These are phyloP conservation scores for Eledone cirrhosa DNA, from an alignment of 2,888 invertebrate genomes.

Conservation along the genomic window DNA sequence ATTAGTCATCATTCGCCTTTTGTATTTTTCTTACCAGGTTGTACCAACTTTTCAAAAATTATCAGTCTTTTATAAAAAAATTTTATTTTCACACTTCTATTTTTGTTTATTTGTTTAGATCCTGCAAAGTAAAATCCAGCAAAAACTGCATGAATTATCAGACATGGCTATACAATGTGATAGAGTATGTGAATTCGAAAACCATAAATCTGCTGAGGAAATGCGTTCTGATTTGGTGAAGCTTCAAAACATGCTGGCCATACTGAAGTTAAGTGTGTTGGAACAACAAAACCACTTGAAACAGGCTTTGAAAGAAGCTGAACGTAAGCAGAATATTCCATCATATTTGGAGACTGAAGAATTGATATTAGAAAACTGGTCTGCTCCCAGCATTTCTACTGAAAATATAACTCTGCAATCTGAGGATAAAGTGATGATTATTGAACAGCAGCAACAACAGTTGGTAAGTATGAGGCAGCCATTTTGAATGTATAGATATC, in stretches of 20 bases:
- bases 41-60: too few species aligned
- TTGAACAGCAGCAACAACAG: not conserved
- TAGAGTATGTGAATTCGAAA: constrained; percentile 51
- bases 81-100: constrained; percentile 8
- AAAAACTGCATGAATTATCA: constrained; percentile 52
- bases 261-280: constrained; percentile 54
- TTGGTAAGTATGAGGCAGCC: not conserved
- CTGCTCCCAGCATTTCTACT: constrained; percentile 51
- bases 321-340: constrained; percentile 54
- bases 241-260: constrained; percentile 51
- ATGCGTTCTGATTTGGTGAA: constrained; percentile 51
- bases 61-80: not conserved
- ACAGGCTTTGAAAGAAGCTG: constrained; percentile 52
- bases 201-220: constrained; percentile 48
- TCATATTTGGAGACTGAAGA: constrained; percentile 54
- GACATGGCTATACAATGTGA: constrained; percentile 62
- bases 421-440: constrained; percentile 12
- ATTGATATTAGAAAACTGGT: constrained; percentile 57
- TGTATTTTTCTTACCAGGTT: too few species aligned
- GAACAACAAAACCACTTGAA: constrained; percentile 52
- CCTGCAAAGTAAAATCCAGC: constrained; percentile 55
- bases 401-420: not conserved
- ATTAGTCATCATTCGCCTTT: too few species aligned
- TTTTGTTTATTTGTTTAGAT: constrained; percentile 40
- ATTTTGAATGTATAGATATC: not conserved